These are phyloP conservation scores for Toxotes jaculatrix DNA, from an alignment of 2,113 vertebrate species.

Conservation along the genomic window DNA sequence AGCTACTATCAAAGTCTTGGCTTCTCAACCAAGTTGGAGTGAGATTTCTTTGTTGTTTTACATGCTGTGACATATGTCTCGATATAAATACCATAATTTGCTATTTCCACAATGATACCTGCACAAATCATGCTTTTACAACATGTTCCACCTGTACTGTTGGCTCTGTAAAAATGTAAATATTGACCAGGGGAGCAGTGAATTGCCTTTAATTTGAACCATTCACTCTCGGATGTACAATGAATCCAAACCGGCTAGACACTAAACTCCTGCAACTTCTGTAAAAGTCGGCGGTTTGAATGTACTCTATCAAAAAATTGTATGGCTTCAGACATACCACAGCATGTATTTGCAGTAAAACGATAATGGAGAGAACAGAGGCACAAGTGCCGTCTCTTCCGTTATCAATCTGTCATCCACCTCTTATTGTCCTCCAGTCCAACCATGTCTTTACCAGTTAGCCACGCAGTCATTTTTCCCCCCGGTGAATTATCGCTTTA, in stretches of 20 bases:
- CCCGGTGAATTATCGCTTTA: constrained; percentile 66
- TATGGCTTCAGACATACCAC: constrained; percentile 43
- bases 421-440: constrained; percentile 64
- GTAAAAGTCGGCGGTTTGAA: constrained; percentile 49
- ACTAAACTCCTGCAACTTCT: constrained; percentile 61
- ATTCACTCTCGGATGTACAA: constrained; percentile 35
- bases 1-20: constrained; percentile 10
- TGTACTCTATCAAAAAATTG: constrained; percentile 32
- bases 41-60: constrained; percentile 22
- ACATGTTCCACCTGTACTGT: constrained; percentile 33
- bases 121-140: constrained; percentile 29
- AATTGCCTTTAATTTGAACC: constrained; percentile 45
- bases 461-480: constrained; percentile 62
- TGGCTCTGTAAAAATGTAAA: constrained; percentile 41
- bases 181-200: constrained; percentile 29
- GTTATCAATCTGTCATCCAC: constrained; percentile 76
- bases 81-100: constrained; percentile 14
- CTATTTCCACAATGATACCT: constrained; percentile 36
- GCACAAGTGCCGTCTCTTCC: constrained; percentile 59
- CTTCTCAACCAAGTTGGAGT: constrained; percentile 3
- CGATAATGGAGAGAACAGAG: constrained; percentile 73
- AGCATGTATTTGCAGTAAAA: constrained; percentile 57
- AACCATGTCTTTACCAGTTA: constrained; percentile 64
- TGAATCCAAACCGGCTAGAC: constrained; percentile 43
- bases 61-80: constrained; percentile 10